Conservation (phyloP, 2,888 invertebrate species). For the Diarsia rubi region DNA sequence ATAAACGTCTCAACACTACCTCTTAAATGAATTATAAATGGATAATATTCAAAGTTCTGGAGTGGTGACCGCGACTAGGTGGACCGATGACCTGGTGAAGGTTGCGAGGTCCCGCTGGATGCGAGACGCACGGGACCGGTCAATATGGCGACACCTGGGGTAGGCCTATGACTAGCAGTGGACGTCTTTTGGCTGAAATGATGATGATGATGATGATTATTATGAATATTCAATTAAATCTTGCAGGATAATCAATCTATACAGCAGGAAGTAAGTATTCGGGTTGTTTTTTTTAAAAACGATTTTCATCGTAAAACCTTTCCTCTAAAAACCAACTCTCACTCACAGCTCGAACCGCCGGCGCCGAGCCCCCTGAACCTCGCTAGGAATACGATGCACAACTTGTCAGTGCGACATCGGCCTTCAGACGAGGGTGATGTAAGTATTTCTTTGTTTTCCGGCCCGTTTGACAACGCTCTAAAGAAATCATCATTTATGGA, state of each 20-base stretch:
- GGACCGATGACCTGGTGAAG: too few species aligned
- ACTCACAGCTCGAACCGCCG: not conserved
- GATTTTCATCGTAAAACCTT: not conserved
- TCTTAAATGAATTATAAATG: not conserved
- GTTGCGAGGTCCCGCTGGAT: too few species aligned
- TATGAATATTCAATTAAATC: too few species aligned
- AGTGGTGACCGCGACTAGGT: too few species aligned
- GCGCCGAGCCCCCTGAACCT: too few species aligned
- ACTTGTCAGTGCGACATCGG: not conserved
- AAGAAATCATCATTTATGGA: not conserved
- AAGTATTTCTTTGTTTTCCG: not conserved
- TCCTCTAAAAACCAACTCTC: not conserved
- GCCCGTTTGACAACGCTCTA: not conserved
- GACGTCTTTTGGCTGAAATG: too few species aligned
- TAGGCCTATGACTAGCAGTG: too few species aligned
- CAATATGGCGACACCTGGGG: too few species aligned
- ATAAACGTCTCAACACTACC: not conserved
- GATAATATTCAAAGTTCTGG: too few species aligned
- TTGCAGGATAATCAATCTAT: not conserved
- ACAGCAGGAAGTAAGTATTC: not conserved
- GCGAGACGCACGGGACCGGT: too few species aligned
- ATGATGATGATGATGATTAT: too few species aligned
- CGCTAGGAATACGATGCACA: not conserved
- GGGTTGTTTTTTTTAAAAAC: not conserved
- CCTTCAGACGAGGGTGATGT: not conserved